Conservation (phyloP, 37 sponge, comb jelly and placozoan genomes). For the Theonella swinhoei region DNA sequence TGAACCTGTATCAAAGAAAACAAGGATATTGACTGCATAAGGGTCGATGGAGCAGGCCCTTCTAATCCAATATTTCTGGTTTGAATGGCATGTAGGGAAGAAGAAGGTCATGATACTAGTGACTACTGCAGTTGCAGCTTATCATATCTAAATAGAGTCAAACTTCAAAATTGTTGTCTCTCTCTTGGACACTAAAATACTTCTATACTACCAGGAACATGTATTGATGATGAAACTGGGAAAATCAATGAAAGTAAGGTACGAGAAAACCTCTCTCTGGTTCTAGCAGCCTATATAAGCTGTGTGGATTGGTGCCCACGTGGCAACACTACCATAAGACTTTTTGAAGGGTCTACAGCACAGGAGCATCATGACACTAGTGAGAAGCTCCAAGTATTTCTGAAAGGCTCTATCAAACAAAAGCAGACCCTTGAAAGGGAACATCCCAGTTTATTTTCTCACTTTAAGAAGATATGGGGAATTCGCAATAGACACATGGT, state of each 20-base stretch:
- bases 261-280: conserved; percentile 1
- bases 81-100: conserved; percentile 11
- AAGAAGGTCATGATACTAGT: conserved; percentile 24
- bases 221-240: too few relatives aligned
- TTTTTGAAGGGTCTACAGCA: background rate
- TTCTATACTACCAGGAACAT: conserved; percentile 14
- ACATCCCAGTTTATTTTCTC: background rate
- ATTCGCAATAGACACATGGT: conserved; percentile 14
- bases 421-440: conserved; percentile 1
- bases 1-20: background rate
- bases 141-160: conserved; percentile 8
- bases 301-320: conserved; percentile 8
- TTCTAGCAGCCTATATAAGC: conserved; percentile 5
- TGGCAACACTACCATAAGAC: background rate
- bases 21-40: conserved; percentile 8
- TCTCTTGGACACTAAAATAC: conserved; percentile 4
- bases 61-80: conserved; percentile 37
- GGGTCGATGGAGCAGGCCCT: conserved; percentile 47
- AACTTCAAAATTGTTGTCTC: conserved; percentile 24
- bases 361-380: background rate
- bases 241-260: too few relatives aligned
- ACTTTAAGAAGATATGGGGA: conserved; percentile 27
- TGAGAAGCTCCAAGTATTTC: background rate
- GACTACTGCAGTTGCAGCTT: conserved; percentile 2
- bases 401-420: conserved; percentile 10